A percentile compares a stretch with the other conserved stretches of the same genome.
phyloP scores from a whole-genome alignment of 2,888 invertebrate species.

The Malthinus seriepunctatus region DNA sequence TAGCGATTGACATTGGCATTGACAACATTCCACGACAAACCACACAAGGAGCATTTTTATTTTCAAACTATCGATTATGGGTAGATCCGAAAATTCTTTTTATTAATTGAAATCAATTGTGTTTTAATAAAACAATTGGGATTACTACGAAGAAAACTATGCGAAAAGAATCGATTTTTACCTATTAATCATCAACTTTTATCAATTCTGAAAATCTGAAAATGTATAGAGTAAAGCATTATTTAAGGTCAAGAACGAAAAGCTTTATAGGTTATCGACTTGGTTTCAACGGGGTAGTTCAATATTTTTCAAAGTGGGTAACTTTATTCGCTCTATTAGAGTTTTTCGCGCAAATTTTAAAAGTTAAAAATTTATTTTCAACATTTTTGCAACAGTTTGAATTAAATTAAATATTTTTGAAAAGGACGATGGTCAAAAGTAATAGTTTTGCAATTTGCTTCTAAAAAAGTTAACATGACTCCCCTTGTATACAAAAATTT shows the following conservation, averaged over 20 bases:
- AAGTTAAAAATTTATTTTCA: too few relatives aligned
- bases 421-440: too few relatives aligned
- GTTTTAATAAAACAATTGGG: neutral
- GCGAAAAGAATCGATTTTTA: neutral
- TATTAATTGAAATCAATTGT: neutral
- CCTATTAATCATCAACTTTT: neutral
- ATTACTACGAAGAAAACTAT: neutral
- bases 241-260: neutral
- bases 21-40: constrained; percentile 37
- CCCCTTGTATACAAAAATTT: too few relatives aligned
- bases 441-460: too few relatives aligned
- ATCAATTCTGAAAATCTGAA: constrained; percentile 4
- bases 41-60: constrained; percentile 28
- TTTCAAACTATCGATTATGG: constrained; percentile 21
- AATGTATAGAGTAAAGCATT: neutral
- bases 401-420: too few relatives aligned
- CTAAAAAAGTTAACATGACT: too few relatives aligned
- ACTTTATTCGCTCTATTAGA: too few relatives aligned
- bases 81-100: too few relatives aligned
- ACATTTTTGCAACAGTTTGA: too few relatives aligned
- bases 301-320: neutral
- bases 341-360: too few relatives aligned
- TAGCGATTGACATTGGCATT: constrained; percentile 35
- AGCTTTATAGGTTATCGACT: constrained; percentile 14
- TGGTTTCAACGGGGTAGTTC: constrained; percentile 17